A percentile compares a stretch with the other conserved stretches of the same genome.
These are phyloP conservation scores for Apodemia mormo DNA, from an alignment of 2,888 invertebrate species.

Conservation along the genomic window DNA sequence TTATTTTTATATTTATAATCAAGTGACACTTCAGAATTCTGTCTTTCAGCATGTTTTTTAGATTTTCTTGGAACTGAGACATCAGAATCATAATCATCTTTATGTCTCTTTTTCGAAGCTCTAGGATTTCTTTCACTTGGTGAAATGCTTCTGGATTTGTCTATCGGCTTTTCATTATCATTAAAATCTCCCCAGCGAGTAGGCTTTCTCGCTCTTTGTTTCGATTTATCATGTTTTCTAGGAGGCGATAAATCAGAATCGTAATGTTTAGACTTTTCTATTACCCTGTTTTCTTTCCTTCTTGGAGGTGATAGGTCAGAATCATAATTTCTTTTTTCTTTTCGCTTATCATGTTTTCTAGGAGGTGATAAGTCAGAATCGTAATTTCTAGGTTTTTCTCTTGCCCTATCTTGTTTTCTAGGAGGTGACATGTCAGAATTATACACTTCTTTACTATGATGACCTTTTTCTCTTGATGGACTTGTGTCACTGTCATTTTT, in stretches of 20 bases:
- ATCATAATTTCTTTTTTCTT: constrained; percentile 38
- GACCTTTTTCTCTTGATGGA: constrained; percentile 53
- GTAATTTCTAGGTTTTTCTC: constrained; percentile 31
- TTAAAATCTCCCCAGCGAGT: constrained; percentile 32
- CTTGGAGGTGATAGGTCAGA: constrained; percentile 45
- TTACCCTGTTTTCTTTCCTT: constrained; percentile 33
- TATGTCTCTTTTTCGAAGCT: constrained; percentile 9
- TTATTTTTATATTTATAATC: constrained; percentile 27
- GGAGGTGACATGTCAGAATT: constrained; percentile 22
- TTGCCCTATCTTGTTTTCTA: constrained; percentile 1
- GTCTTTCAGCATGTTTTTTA: constrained; percentile 12
- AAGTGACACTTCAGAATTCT: constrained; percentile 21
- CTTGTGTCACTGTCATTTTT: constrained; percentile 62
- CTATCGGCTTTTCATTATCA: constrained; percentile 5
- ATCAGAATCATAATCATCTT: constrained; percentile 48
- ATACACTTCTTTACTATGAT: constrained; percentile 15
- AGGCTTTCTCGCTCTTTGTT: constrained; percentile 25
- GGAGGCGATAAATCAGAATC: constrained; percentile 45
- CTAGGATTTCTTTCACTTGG: neutral
- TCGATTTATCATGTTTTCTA: constrained; percentile 39
- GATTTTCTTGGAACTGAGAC: constrained; percentile 50
- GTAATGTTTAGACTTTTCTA: constrained; percentile 35
- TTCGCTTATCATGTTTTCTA: constrained; percentile 36
- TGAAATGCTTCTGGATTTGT: neutral
- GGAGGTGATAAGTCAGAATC: constrained; percentile 47